Percentiles rank a stretch among this genome's conserved stretches.
Conservation (phyloP, 2,888 invertebrate genomes). For the Epinotia nisella region DNA sequence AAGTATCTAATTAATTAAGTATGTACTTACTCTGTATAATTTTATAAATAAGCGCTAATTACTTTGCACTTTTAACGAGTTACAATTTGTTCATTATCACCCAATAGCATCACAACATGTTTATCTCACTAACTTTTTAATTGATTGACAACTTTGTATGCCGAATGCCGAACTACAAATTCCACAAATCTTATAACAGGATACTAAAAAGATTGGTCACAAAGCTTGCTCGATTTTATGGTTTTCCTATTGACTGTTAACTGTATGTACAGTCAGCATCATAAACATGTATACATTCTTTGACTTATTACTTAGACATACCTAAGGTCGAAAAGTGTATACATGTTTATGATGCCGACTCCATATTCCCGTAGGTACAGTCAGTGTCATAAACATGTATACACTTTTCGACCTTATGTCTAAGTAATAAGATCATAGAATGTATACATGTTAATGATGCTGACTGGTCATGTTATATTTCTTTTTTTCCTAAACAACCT, state of each 20-base stretch:
- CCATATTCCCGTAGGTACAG: no score
- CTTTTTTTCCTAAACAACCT: no score
- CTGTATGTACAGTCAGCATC: neutral
- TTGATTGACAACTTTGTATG: neutral
- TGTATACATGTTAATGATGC: no score
- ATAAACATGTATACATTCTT: no score
- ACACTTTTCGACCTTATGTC: no score
- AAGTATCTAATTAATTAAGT: neutral
- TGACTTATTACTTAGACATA: no score
- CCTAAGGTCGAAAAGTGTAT: no score
- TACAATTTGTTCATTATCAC: constrained; percentile 3
- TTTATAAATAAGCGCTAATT: constrained; percentile 2
- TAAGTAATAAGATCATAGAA: no score
- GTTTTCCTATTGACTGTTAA: neutral
- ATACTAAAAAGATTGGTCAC: neutral
- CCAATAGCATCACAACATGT: neutral
- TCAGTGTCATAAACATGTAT: no score
- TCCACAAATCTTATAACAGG: constrained; percentile 7
- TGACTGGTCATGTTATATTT: no score
- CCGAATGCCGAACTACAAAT: constrained; percentile 8
- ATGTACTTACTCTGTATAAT: neutral
- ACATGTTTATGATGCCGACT: no score
- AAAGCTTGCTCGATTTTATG: neutral
- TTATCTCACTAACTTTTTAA: neutral
- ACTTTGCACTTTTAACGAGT: neutral